These are phyloP conservation scores for Gymnoscelis rufifasciata DNA, from an alignment of 2,888 invertebrate genomes.

Conservation along the genomic window DNA sequence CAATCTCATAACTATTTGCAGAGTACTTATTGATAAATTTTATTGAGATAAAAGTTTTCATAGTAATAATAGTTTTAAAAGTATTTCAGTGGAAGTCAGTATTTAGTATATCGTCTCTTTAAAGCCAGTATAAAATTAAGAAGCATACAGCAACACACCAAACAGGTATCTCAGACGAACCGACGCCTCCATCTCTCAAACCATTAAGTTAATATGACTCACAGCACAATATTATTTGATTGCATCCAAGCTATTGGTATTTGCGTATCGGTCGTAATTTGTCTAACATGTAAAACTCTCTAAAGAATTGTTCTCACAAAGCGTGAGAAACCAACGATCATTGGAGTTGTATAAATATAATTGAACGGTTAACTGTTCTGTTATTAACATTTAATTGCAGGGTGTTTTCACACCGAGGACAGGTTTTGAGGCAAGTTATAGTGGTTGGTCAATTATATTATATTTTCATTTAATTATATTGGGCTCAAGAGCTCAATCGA, in stretches of 20 bases:
- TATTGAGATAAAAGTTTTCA: too few relatives aligned
- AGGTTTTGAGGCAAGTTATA: not conserved
- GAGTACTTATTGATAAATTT: too few relatives aligned
- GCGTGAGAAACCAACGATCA: constrained; percentile 64
- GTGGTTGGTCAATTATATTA: not conserved
- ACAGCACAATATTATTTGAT: constrained; percentile 28
- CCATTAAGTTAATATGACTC: constrained; percentile 31
- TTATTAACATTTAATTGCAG: constrained; percentile 65
- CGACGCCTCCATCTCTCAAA: constrained; percentile 26
- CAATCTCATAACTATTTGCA: too few relatives aligned
- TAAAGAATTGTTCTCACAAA: constrained; percentile 62
- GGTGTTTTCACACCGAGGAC: constrained; percentile 24
- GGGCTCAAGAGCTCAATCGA: too few relatives aligned
- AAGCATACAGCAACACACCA: constrained; percentile 13
- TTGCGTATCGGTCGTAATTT: constrained; percentile 62
- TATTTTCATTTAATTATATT: too few relatives aligned
- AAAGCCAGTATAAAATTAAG: constrained; percentile 29
- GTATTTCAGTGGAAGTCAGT: too few relatives aligned
- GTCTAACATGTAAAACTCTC: constrained; percentile 53
- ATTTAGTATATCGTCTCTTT: too few relatives aligned
- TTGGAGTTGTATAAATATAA: constrained; percentile 44
- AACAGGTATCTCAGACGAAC: constrained; percentile 23
- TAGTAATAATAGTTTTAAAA: too few relatives aligned
- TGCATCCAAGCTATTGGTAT: constrained; percentile 40
- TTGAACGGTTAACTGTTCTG: constrained; percentile 55